Conservation (phyloP, 2,797 vertebrate genomes). For the Amphiprion clarkii region DNA sequence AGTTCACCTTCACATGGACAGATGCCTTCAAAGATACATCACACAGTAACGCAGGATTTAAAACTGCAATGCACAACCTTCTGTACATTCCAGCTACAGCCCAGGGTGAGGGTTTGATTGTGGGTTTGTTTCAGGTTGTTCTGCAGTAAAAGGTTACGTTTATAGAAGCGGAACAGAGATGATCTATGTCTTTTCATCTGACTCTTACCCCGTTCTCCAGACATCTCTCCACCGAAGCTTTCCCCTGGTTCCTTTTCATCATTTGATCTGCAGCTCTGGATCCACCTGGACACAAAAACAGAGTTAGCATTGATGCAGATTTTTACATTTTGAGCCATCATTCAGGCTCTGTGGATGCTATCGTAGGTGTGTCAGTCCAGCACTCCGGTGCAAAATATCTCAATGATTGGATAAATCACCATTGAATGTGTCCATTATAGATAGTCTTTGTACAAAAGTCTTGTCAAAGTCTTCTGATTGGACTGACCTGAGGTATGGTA, state of each 20-base stretch:
- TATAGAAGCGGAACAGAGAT: too few relatives aligned
- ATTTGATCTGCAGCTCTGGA: conserved; percentile 84
- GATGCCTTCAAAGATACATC: neutral
- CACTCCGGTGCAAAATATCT: neutral
- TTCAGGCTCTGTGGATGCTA: neutral
- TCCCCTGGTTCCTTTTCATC: conserved; percentile 87
- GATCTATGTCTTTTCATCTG: neutral
- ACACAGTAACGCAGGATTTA: neutral
- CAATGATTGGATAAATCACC: neutral
- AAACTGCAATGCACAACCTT: neutral
- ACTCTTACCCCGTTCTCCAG: conserved; percentile 92
- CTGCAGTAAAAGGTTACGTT: too few relatives aligned
- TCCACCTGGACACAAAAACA: conserved; percentile 75
- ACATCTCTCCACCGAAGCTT: conserved; percentile 83
- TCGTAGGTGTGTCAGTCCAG: neutral
- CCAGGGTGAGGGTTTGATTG: too few relatives aligned
- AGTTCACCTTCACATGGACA: conserved; percentile 27
- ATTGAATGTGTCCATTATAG: too few relatives aligned
- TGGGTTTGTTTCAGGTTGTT: too few relatives aligned
- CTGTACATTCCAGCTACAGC: neutral
- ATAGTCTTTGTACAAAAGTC: too few relatives aligned
- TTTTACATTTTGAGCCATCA: neutral
- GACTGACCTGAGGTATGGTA: too few relatives aligned
- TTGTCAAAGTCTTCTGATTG: too few relatives aligned
- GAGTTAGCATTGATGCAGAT: neutral